A percentile compares a stretch with the other conserved stretches of the same genome.
phyloP scores from a whole-genome alignment of 2,113 vertebrate genomes.

The Dissostichus mawsoni region DNA sequence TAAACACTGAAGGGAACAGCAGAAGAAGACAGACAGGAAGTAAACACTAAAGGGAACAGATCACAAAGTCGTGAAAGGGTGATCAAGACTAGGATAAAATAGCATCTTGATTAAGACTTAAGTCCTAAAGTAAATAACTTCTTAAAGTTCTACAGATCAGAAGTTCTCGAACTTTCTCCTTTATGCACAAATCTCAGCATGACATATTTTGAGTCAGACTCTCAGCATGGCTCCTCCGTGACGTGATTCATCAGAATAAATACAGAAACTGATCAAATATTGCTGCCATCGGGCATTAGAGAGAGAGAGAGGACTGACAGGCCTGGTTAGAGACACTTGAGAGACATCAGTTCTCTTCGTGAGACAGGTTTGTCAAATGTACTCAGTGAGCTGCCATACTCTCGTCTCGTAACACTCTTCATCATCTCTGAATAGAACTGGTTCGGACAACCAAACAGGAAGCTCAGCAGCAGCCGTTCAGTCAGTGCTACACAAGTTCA shows the following conservation, averaged over 20 bases:
- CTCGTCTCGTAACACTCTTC: background rate
- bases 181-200: too few relatives aligned
- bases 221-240: background rate
- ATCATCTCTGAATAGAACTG: slow-evolving; percentile 5
- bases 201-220: background rate
- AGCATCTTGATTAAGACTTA: too few relatives aligned
- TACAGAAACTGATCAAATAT: slow-evolving; percentile 12
- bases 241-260: slow-evolving; percentile 16
- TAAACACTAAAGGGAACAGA: too few relatives aligned
- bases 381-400: slow-evolving; percentile 14
- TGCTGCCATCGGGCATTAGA: background rate
- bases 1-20: too few relatives aligned
- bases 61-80: too few relatives aligned
- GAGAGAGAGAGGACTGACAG: slow-evolving; percentile 2
- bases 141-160: too few relatives aligned
- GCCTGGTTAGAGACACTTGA: background rate
- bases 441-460: slow-evolving; percentile 12
- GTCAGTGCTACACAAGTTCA: background rate
- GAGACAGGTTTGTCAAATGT: slow-evolving; percentile 30
- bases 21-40: too few relatives aligned
- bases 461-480: slow-evolving; percentile 1
- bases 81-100: too few relatives aligned
- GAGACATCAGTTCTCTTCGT: slow-evolving; percentile 11
- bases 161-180: background rate
- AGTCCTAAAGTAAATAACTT: too few relatives aligned